Evolutionary conservation across 2,113 vertebrate species (phyloP).

Genomic region (rabbit (Oryctolagus cuniculus)): DNA sequence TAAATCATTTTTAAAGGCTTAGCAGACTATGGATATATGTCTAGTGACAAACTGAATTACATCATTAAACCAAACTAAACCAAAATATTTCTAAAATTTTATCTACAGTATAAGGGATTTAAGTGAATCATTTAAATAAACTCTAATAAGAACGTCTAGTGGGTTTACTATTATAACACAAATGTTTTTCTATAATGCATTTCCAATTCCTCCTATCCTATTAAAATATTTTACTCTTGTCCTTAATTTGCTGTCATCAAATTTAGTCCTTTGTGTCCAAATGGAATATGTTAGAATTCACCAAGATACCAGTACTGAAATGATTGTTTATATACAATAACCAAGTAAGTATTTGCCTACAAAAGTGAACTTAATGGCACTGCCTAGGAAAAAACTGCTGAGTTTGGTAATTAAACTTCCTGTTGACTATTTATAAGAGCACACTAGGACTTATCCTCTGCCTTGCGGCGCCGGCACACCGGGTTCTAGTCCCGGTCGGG

Average conservation of each 20-base stretch:
- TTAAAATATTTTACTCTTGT: background rate
- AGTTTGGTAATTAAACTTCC: background rate
- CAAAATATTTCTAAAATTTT: constrained; percentile 35
- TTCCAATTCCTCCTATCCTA: background rate
- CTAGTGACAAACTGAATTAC: background rate
- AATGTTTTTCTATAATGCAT: background rate
- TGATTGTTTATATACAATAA: background rate
- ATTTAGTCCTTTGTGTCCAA: background rate
- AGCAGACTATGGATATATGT: background rate
- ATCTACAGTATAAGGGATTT: background rate
- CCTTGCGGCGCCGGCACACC: too few relatives aligned
- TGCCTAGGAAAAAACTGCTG: background rate
- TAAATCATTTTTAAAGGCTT: background rate
- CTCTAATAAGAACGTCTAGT: background rate
- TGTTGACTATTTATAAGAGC: background rate
- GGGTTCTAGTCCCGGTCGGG: too few relatives aligned
- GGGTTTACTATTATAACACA: background rate
- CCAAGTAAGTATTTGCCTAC: background rate
- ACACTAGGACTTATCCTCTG: too few relatives aligned
- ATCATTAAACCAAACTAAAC: constrained; percentile 16
- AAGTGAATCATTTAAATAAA: background rate
- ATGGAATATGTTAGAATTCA: background rate
- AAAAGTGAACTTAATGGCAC: background rate
- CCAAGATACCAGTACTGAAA: background rate
- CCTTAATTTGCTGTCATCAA: constrained; percentile 12